Base-by-base conservation (phyloP, 2,888 invertebrate genomes). In the Fabriciana adippe region DNA sequence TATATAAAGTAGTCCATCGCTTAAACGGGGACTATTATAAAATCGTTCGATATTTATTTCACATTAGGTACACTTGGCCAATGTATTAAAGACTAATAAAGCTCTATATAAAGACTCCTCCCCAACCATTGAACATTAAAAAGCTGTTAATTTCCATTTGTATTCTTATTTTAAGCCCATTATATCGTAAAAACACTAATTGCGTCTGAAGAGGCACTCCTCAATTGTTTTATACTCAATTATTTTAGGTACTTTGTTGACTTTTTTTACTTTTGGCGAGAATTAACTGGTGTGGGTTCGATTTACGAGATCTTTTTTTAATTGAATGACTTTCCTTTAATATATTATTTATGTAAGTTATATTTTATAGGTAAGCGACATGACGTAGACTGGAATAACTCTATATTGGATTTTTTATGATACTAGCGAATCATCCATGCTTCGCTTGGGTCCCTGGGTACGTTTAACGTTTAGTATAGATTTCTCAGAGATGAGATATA, bases 91-190 rank as follows among this genome's bases (percentile, higher is more conserved):
- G 47, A n/a, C n/a, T 48, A 47, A 26, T 59, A 48, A 47, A 59
- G 26, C 26, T 57, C 57, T 59, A 47, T 59, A 47, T 59, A 59
- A 47, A 59, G n/a, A 13, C 59, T n/a, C n/a, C 8, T 45, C 47
- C 26, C n/a, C 47, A 59, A n/a, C 59, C 26, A 57, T 57, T 21
- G 8, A 11, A n/a, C 26, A 59, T 59, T 57, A 57, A 57, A 11
- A 57, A 47, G 45, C 45, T 45, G 45, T 57, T 45, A 57, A 57
- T 47, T 45, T n/a, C 21, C 57, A 59, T 47, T 47, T 47, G 47
- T 15, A 59, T 26, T n/a, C 47, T 26, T 48, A 47, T 59, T 59
- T 59, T 48, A 26, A 26, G 47, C 47, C 11, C 47, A 47, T 21
- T 26, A n/a, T 13, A 59, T 26, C 59, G 47, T 48, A 59, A 59